Evolutionary conservation across 2,888 invertebrate genomes (phyloP).

Genomic region (Acrocyrtus sp.): DNA sequence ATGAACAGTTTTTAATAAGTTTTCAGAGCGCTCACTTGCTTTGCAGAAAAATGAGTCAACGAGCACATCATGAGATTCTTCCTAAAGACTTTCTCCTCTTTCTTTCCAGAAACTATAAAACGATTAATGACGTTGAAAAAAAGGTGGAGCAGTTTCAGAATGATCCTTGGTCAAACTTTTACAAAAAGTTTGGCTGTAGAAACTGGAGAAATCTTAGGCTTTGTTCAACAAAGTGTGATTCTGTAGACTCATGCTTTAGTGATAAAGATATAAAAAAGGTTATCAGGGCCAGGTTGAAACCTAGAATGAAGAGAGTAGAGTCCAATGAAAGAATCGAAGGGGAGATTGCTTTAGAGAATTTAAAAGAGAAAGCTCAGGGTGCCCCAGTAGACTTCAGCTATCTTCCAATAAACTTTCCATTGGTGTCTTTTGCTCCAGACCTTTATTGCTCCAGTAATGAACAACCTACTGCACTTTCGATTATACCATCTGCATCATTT

Average conservation of each 20-base stretch:
- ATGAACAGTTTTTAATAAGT: background rate
- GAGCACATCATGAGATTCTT: too few species aligned
- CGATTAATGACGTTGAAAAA: constrained; percentile 55
- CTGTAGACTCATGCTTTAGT: constrained; percentile 58
- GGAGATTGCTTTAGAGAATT: constrained; percentile 1
- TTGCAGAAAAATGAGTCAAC: background rate
- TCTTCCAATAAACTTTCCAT: constrained; percentile 37
- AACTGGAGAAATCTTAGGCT: constrained; percentile 33
- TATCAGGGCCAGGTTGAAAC: constrained; percentile 57
- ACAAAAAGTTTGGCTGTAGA: constrained; percentile 21
- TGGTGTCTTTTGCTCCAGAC: constrained; percentile 39
- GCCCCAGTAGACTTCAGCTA: constrained; percentile 16
- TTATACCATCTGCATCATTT: background rate
- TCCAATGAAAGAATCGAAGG: constrained; percentile 35
- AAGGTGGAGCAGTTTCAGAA: constrained; percentile 58
- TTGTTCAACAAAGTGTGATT: constrained; percentile 41
- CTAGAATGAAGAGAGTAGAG: constrained; percentile 49
- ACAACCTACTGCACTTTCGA: background rate
- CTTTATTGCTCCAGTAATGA: background rate
- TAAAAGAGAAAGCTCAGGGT: background rate
- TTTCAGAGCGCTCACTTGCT: background rate
- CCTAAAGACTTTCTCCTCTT: constrained; percentile 59
- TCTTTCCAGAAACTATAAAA: constrained; percentile 59
- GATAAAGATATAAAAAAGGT: constrained; percentile 54
- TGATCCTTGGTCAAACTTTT: constrained; percentile 36